phyloP scores from a whole-genome alignment of 2,888 invertebrate species.

The Campaea margaritaria region DNA sequence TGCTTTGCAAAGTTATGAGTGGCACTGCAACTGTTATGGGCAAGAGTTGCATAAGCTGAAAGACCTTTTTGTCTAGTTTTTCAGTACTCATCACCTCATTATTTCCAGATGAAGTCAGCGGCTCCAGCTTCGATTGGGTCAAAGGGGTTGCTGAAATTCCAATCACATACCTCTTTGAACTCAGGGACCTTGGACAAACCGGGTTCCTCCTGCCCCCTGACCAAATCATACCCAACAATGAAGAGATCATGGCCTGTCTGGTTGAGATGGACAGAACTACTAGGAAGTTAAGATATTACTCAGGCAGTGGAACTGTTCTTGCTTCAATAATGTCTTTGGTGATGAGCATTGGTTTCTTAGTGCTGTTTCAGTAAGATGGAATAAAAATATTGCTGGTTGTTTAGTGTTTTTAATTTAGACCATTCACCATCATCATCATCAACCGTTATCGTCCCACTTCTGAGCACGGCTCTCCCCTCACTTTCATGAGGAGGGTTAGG shows the following conservation, averaged over 20 bases:
- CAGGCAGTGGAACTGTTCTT: slow-evolving; percentile 35
- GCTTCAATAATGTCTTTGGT: slow-evolving; percentile 41
- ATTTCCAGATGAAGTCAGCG: slow-evolving; percentile 69
- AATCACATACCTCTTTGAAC: slow-evolving; percentile 83
- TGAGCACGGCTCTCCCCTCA: too few relatives aligned
- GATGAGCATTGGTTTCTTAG: slow-evolving; percentile 35
- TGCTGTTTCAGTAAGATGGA: slow-evolving; percentile 31
- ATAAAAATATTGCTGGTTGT: not conserved
- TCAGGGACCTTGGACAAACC: slow-evolving; percentile 80
- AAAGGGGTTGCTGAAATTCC: slow-evolving; percentile 80
- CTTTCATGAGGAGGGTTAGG: too few relatives aligned
- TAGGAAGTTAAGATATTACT: slow-evolving; percentile 50
- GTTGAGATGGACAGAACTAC: slow-evolving; percentile 64
- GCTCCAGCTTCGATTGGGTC: slow-evolving; percentile 84
- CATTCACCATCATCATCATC: too few relatives aligned
- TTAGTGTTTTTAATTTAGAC: not conserved
- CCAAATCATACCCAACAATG: slow-evolving; percentile 76
- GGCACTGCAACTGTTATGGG: too few relatives aligned
- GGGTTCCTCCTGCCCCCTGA: slow-evolving; percentile 83
- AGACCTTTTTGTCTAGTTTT: too few relatives aligned
- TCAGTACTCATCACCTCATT: not conserved
- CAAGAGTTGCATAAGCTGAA: too few relatives aligned
- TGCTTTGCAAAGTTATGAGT: too few relatives aligned
- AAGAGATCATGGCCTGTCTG: slow-evolving; percentile 73
- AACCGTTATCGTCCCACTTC: too few relatives aligned